Base-by-base conservation (phyloP, 2,888 invertebrate genomes). In the Teleiodes luculella region DNA sequence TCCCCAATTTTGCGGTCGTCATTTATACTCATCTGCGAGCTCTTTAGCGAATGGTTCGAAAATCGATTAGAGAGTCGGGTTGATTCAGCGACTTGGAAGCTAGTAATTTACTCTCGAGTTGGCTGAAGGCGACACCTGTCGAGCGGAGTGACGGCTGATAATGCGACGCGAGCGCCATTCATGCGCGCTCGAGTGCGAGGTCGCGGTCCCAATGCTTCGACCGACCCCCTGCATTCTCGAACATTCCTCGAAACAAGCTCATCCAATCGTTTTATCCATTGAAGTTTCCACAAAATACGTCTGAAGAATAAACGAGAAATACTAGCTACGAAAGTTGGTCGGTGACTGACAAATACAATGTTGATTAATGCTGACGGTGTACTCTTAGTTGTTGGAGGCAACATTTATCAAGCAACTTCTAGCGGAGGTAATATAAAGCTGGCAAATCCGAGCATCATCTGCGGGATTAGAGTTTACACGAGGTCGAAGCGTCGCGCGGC, bases 61-160 rank as follows among this genome's bases (percentile, higher is more conserved):
- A 88, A 89, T 89, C 85, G 86, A 87, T 87, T 81, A 84, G 73
- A 77, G 76, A 84, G 75, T 75, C 70, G 76, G 74, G 82, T 83
- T 83, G 87, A 87, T 85, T 88, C 86, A 87, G 83, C 83, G 85
- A 82, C 78, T 85, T 83, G 78, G 78, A 77, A 81, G 83, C 80
- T 82, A 82, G 88, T 88, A 89, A 88, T 88, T 88, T 87, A 86
- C 87, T 86, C 81, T 86, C 83, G 82, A 87, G 86, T 83, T 83
- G 82, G 86, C 86, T 88, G 88, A 86, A 85, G 85, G 85, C 86
- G 88, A 88, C 87, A 88, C 88, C 88, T 89, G 88, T 87, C 88
- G 85, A 70, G 73, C 74, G 72, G 84, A 83, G 81, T 87, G 87
- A 87, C 83, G 84, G 81, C 80, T 83, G 84, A 86, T 87, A 88